Base-by-base conservation (phyloP, 2,888 invertebrate species). In the Acleris literana region DNA sequence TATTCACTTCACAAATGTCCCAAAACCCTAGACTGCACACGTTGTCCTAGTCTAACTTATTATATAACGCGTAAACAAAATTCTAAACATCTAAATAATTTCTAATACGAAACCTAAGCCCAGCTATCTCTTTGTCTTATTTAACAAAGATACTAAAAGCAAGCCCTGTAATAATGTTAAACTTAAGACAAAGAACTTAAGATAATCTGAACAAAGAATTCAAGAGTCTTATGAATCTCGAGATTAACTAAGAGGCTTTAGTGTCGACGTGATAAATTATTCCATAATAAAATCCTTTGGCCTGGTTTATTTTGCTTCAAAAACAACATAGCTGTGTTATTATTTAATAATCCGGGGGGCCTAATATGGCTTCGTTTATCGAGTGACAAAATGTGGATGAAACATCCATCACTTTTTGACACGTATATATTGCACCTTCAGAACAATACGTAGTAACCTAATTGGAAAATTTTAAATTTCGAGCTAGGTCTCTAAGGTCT, bases 241-340 rank as follows among this genome's bases (percentile, higher is more conserved):
- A 66, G 62, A 66, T 66, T 62, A 66, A 39, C 33, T 39, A 57
- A 66, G 61, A 53, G 66, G 62, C 48, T 62, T 66, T 46, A 51
- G 51, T 62, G 51, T 46, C 44, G 61, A 52, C 48, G 62, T 57
- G 52, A 57, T 62, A 53, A 61, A 57, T 61, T 61, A 57, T 66
- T 57, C 56, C 60, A 13, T 20, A 55, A 20, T 55, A 51, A 60
- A 65, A 54, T 54, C 17, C 20, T 29, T 49, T 22, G 7, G 25
- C 46, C 39, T 13, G 39, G 39, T 56, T 44, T 22, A 44, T 56
- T 25, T 53, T 22, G n/a, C 1, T 18, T n/a, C 17, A 13, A n/a
- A 11, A 20, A 17, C 2, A 17, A 5, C 16, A 5, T 2, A 6
- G 46, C 46, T n/a, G 29, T 29, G 29, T 29, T 6, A 29, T 33